phyloP scores from a whole-genome alignment of 2,888 invertebrate species.

The Incurvaria masculella region DNA sequence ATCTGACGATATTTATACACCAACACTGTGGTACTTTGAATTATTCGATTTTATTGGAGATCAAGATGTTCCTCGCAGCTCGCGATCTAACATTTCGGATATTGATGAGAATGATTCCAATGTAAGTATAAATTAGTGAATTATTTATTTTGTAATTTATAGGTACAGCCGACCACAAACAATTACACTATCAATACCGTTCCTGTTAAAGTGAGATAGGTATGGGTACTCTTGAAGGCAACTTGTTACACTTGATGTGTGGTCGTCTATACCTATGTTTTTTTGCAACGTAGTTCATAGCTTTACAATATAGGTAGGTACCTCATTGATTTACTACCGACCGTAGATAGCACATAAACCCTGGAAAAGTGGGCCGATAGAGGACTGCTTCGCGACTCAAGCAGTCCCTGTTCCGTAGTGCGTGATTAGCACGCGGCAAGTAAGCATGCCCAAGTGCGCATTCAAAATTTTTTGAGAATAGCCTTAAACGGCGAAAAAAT shows the following conservation, averaged over 20 bases:
- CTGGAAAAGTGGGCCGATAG: no score
- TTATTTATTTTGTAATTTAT: conserved; percentile 6
- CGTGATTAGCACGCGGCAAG: no score
- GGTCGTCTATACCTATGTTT: conserved; percentile 6
- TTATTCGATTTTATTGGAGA: conserved; percentile 15
- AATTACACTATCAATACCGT: neutral
- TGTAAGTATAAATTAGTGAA: conserved; percentile 6
- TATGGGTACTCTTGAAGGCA: conserved; percentile 6
- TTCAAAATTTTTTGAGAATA: no score
- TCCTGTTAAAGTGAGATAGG: conserved; percentile 4
- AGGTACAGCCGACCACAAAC: conserved; percentile 3
- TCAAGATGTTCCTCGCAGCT: conserved; percentile 10
- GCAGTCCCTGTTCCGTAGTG: no score
- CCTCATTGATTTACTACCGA: no score
- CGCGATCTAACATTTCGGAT: conserved; percentile 8
- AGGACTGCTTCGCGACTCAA: no score
- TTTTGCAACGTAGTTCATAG: conserved; percentile 5
- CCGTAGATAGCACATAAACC: no score
- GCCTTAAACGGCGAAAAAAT: no score
- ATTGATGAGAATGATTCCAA: conserved; percentile 7
- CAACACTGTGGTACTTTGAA: conserved; percentile 20
- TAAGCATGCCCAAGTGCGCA: no score
- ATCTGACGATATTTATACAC: conserved; percentile 18
- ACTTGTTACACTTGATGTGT: conserved; percentile 6
- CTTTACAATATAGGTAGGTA: conserved; percentile 6